Evolutionary conservation across 2,113 vertebrate genomes (phyloP).

Genomic region (Sapayoa aenigma): DNA sequence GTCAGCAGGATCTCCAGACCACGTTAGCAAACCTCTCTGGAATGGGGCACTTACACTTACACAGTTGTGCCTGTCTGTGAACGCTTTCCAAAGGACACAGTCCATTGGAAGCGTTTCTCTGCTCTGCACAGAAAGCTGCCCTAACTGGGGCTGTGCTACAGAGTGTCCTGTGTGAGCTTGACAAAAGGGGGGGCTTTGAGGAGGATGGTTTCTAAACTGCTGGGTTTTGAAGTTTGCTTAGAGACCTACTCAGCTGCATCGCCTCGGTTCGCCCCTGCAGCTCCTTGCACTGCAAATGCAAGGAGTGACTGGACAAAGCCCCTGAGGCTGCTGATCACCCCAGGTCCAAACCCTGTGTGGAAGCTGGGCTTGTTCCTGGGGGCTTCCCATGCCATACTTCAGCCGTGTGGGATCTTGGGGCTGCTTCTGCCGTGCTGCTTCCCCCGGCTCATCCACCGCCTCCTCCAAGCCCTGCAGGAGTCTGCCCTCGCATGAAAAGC

Average conservation of each 20-base stretch:
- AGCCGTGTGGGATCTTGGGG: background rate
- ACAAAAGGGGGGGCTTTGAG: background rate
- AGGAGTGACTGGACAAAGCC: background rate
- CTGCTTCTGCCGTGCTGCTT: background rate
- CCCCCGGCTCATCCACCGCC: background rate
- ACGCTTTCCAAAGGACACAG: background rate
- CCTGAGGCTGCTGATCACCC: background rate
- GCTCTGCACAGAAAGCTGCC: background rate
- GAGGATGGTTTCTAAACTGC: background rate
- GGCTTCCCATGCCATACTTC: background rate
- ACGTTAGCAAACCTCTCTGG: background rate
- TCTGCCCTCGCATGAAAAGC: background rate
- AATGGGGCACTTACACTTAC: background rate
- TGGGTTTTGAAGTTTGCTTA: background rate
- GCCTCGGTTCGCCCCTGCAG: rapidly evolving
- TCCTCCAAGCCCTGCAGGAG: background rate
- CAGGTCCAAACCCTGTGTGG: rapidly evolving
- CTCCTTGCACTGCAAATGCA: background rate
- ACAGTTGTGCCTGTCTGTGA: background rate
- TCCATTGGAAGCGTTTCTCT: background rate
- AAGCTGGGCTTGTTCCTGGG: rapidly evolving
- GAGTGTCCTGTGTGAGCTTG: background rate
- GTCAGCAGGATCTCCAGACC: background rate
- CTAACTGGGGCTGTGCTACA: background rate
- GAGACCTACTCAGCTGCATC: background rate